phyloP scores from a whole-genome alignment of 2,113 vertebrate species.

The Leucosticte australis region DNA sequence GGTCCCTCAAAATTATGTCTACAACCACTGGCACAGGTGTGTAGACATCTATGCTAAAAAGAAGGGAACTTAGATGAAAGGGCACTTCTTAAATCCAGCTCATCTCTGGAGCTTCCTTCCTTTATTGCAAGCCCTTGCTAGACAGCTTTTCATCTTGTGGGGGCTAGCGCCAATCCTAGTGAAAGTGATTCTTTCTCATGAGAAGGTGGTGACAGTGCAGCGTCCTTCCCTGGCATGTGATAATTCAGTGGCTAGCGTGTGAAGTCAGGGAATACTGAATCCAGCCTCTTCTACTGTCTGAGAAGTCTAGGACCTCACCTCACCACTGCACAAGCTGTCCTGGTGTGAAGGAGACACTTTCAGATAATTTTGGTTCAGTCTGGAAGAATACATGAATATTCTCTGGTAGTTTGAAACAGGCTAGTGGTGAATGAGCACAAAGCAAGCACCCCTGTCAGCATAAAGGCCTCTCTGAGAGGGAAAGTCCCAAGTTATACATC shows the following conservation, averaged over 20 bases:
- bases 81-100: neutral
- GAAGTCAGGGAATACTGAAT: neutral
- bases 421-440: neutral
- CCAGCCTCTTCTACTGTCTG: neutral
- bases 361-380: neutral
- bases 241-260: neutral
- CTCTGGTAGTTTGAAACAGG: neutral
- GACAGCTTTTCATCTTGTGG: neutral
- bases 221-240: fast-evolving
- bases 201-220: neutral
- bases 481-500: neutral
- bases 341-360: neutral
- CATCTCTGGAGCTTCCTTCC: neutral
- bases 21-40: neutral
- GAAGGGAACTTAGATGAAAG: neutral
- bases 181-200: neutral
- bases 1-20: neutral
- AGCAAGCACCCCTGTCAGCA: neutral
- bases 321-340: neutral
- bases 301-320: neutral
- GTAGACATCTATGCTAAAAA: neutral
- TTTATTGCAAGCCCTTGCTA: neutral
- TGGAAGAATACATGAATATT: neutral
- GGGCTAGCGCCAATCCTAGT: neutral
- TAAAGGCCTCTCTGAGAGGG: neutral